Percentiles rank a stretch among this genome's conserved stretches.
phyloP scores from a whole-genome alignment of 2,888 invertebrate genomes.

The Tortrix viridana region DNA sequence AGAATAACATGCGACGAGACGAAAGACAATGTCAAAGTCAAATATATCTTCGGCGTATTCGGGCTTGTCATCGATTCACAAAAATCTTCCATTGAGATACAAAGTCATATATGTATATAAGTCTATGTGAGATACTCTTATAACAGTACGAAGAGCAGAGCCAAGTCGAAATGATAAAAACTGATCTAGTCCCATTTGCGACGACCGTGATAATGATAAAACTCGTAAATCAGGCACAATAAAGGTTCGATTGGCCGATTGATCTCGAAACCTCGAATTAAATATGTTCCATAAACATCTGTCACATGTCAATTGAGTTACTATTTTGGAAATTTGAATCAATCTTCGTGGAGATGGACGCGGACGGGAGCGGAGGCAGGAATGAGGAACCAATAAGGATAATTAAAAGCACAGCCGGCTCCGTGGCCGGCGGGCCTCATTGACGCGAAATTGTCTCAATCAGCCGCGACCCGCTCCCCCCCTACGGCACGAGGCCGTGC shows the following conservation, averaged over 20 bases:
- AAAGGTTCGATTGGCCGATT: neutral
- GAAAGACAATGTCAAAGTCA: too few relatives aligned
- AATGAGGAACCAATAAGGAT: conserved; percentile 79
- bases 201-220: conserved; percentile 10
- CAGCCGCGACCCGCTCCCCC: conserved; percentile 48
- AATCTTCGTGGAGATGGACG: conserved; percentile 1
- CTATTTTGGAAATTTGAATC: conserved; percentile 6
- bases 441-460: conserved; percentile 81
- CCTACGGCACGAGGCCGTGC: neutral
- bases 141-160: too few relatives aligned
- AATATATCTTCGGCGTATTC: too few relatives aligned
- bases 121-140: too few relatives aligned
- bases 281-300: conserved; percentile 28
- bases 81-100: too few relatives aligned
- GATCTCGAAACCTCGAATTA: conserved; percentile 15
- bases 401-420: conserved; percentile 63
- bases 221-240: conserved; percentile 10
- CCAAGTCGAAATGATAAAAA: neutral
- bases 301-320: conserved; percentile 17
- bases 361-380: conserved; percentile 41
- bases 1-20: too few relatives aligned
- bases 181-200: neutral
- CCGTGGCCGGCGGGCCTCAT: conserved; percentile 61
- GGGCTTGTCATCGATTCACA: too few relatives aligned
- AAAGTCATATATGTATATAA: too few relatives aligned